Evolutionary conservation across 2,113 vertebrate genomes (phyloP), one percentile per base, ranked within the genome.

Genomic region (Riparia riparia): DNA sequence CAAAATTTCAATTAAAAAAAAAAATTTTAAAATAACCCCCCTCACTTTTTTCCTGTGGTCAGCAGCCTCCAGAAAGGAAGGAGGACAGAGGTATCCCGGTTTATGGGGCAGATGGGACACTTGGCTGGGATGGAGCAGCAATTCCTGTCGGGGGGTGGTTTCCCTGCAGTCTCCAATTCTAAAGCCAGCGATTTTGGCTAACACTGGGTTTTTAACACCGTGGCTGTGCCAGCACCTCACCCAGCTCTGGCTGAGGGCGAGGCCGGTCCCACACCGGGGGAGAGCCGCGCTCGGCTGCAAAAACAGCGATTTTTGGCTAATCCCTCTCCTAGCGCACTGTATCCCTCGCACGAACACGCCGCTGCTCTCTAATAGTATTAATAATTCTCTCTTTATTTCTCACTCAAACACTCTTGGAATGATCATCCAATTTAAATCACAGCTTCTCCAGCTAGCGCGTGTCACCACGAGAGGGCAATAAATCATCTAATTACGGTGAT

Each of bases 381-480:
- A 86, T 95, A 93, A 94, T 94, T 96, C 91, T 92, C 88, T 73
- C 77, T 97, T 93, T 96, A 76, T 91, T 97, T 97, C 96, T 91
- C 93, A 91, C 86, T 89, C 94, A 83, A 66, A 80, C 91, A 54
- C 86, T 88, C 82, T 76, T 28, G 83, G 69, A 93, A 86, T 70
- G 96, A 90, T 97, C 97, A 97, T 97, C 97, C 96, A 97, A 97
- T 97, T 97, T 97, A 94, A 96, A 95, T 96, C 97, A 91, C 97
- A 97, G 93, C 82, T 96, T 97, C 87, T 80, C 66, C 28, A 82
- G 92, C 87, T 96, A 97, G 81, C 32, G 8, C 29, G 29, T 96
- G 76, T 65, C 65, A 93, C 98, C 98, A 97, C 97, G 97, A 98
- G 98, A 97, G 98, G 98, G 98, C 98, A 97, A 93, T 97, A 93